These are phyloP conservation scores for Procavia capensis DNA, from an alignment of 2,113 vertebrate genomes.

Conservation along the genomic window DNA sequence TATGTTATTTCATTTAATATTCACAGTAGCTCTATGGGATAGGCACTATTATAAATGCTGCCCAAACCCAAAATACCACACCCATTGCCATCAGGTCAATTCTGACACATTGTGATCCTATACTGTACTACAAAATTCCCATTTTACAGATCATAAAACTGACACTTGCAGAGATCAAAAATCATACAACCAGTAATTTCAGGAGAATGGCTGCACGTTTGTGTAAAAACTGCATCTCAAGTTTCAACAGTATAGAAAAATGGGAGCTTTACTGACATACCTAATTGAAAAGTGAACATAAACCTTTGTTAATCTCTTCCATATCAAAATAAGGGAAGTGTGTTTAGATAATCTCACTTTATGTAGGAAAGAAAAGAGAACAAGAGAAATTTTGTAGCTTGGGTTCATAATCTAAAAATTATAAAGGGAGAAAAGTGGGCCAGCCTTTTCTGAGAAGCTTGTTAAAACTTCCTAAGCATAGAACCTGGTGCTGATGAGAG, in stretches of 20 bases:
- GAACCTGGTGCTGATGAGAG: neutral
- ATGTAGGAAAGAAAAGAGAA: neutral
- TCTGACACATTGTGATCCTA: too few relatives aligned
- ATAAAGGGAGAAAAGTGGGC: neutral
- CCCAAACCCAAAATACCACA: too few relatives aligned
- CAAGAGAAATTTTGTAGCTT: neutral
- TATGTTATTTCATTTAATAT: neutral
- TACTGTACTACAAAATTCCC: neutral
- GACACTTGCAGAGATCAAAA: neutral
- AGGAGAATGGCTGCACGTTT: neutral
- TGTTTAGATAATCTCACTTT: neutral
- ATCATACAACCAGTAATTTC: neutral
- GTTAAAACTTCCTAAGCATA: neutral
- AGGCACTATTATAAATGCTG: neutral
- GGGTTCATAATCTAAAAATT: constrained; percentile 13
- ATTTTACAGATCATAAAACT: neutral
- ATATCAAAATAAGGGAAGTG: neutral
- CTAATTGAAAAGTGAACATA: neutral
- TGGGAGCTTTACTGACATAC: neutral
- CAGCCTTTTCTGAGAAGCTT: neutral
- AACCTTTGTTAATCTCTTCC: neutral
- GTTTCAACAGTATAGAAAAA: neutral
- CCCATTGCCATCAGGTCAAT: too few relatives aligned
- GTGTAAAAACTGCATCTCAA: neutral
- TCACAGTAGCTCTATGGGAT: neutral